A percentile compares a stretch with the other conserved stretches of the same genome.
These are phyloP conservation scores for Sympetrum striolatum DNA, from an alignment of 2,888 invertebrate genomes.

Conservation along the genomic window DNA sequence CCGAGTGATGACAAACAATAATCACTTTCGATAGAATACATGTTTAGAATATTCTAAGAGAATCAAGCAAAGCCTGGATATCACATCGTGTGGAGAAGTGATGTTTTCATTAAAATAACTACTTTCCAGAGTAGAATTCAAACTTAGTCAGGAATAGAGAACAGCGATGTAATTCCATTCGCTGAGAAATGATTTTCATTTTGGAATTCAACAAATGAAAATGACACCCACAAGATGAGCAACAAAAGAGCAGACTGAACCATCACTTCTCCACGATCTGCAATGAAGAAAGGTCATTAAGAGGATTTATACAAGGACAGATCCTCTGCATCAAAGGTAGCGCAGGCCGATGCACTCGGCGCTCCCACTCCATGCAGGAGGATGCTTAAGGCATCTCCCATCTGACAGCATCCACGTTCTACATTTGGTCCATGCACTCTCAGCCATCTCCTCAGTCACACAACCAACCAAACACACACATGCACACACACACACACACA, in stretches of 20 bases:
- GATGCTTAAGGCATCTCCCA: background rate
- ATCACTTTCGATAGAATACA: too few relatives aligned
- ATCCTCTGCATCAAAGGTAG: background rate
- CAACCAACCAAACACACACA: background rate
- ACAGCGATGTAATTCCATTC: too few relatives aligned
- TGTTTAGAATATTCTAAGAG: too few relatives aligned
- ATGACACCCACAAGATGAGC: too few relatives aligned
- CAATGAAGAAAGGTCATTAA: background rate
- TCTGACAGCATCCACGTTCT: background rate
- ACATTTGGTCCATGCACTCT: background rate
- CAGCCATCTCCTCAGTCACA: background rate
- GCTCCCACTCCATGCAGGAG: constrained; percentile 7
- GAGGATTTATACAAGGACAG: background rate
- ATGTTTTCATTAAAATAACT: too few relatives aligned
- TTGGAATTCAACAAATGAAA: too few relatives aligned
- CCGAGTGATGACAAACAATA: too few relatives aligned
- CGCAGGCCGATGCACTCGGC: background rate
- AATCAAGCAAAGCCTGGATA: too few relatives aligned
- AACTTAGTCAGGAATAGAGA: too few relatives aligned
- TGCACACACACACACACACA: background rate
- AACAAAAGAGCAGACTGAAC: background rate
- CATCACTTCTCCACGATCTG: constrained; percentile 14
- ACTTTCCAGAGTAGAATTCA: too few relatives aligned
- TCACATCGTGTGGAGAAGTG: too few relatives aligned
- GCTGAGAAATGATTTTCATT: too few relatives aligned